Conservation (phyloP, 2,888 invertebrate genomes). For the Biston betularia region DNA sequence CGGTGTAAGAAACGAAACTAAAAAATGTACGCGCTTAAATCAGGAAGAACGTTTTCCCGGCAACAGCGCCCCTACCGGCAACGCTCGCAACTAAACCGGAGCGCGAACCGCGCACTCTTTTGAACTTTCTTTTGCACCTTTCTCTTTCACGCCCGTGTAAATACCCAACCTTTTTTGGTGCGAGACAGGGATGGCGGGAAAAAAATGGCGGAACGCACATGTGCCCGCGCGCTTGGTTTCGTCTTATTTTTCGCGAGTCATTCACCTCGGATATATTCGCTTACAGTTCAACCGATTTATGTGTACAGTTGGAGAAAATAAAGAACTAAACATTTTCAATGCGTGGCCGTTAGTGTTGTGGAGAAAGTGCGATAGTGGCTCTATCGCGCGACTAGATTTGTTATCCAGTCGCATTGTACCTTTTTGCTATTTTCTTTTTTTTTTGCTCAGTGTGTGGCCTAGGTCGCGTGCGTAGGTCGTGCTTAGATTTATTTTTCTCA, state of each 20-base stretch:
- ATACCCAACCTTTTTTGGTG: constrained; percentile 70
- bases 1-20: constrained; percentile 42
- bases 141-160: constrained; percentile 63
- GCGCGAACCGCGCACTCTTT: constrained; percentile 74
- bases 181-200: constrained; percentile 72
- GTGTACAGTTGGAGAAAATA: neutral
- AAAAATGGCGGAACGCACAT: constrained; percentile 84
- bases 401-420: constrained; percentile 12
- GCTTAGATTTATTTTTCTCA: constrained; percentile 64
- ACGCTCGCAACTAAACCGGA: constrained; percentile 69
- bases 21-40: constrained; percentile 61
- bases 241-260: constrained; percentile 84
- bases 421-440: constrained; percentile 65
- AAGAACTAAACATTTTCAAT: neutral
- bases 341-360: neutral
- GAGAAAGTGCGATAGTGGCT: neutral
- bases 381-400: neutral
- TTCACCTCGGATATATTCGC: constrained; percentile 80
- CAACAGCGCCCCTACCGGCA: constrained; percentile 70
- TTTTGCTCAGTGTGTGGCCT: constrained; percentile 71
- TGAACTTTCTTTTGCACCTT: constrained; percentile 76
- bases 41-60: constrained; percentile 80
- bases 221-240: constrained; percentile 78
- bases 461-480: constrained; percentile 77
- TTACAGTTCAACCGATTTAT: constrained; percentile 32